These are phyloP conservation scores for Mechanitis messenoides DNA, from an alignment of 2,888 invertebrate genomes.

Conservation along the genomic window DNA sequence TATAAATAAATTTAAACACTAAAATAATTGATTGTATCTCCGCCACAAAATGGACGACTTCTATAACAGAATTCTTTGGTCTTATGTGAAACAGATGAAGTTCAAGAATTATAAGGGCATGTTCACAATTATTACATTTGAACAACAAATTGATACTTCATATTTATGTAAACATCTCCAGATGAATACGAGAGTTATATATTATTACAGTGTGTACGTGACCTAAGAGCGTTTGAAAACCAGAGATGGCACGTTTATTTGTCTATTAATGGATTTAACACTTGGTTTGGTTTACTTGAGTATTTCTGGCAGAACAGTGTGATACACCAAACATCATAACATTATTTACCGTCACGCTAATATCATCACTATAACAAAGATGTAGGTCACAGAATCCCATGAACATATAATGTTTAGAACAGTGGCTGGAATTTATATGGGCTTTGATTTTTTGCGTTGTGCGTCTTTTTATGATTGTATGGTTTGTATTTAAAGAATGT, in stretches of 20 bases:
- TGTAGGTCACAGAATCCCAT: slow-evolving; percentile 7
- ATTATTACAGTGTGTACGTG: slow-evolving; percentile 1
- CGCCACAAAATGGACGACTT: too few relatives aligned
- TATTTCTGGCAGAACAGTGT: slow-evolving; percentile 69
- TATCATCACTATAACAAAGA: slow-evolving; percentile 6
- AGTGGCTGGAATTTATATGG: slow-evolving; percentile 3
- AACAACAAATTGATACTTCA: too few relatives aligned
- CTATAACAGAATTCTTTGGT: too few relatives aligned
- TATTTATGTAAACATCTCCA: too few relatives aligned
- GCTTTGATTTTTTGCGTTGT: slow-evolving; percentile 28
- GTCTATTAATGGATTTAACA: slow-evolving; percentile 64
- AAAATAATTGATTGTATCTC: too few relatives aligned
- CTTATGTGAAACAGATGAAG: too few relatives aligned
- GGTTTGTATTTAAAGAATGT: slow-evolving; percentile 24
- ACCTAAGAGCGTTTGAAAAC: slow-evolving; percentile 25
- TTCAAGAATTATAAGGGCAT: too few relatives aligned
- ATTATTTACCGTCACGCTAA: slow-evolving; percentile 9
- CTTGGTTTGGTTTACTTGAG: slow-evolving; percentile 68
- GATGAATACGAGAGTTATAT: too few relatives aligned
- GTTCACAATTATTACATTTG: too few relatives aligned
- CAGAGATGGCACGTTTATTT: slow-evolving; percentile 49
- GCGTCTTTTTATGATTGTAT: slow-evolving; percentile 25
- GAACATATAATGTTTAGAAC: neutral
- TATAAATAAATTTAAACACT: too few relatives aligned
- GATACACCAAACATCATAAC: slow-evolving; percentile 41